A percentile compares a stretch with the other conserved stretches of the same genome.
Evolutionary conservation across 2,888 invertebrate genomes (phyloP).

Genomic region (Taphrorychus bicolor): DNA sequence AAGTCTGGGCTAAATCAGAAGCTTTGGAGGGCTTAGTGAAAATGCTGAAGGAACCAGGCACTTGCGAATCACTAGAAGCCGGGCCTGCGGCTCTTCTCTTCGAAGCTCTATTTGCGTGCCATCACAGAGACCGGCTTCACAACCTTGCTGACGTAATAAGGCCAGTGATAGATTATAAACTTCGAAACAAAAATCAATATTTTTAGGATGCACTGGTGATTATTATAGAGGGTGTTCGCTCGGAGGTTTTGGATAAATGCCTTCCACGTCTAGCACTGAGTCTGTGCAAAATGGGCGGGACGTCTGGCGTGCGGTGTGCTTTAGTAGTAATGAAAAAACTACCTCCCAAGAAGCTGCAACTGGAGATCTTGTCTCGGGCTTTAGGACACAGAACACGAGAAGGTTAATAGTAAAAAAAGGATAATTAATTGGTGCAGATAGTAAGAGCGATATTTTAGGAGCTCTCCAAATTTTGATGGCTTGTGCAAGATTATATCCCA

Average conservation of each 20-base stretch:
- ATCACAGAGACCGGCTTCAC: constrained; percentile 46
- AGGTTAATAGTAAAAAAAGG: constrained; percentile 40
- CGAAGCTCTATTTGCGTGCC: constrained; percentile 47
- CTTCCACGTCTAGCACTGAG: constrained; percentile 59
- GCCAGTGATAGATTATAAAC: no score
- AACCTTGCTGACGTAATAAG: constrained; percentile 46
- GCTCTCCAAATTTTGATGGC: constrained; percentile 66
- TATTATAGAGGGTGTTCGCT: constrained; percentile 49
- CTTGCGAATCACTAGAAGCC: constrained; percentile 46
- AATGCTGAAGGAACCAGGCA: constrained; percentile 46
- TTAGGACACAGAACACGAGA: constrained; percentile 48
- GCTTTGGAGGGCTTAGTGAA: constrained; percentile 46
- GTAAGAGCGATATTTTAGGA: no score
- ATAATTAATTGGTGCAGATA: no score
- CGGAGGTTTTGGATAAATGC: constrained; percentile 55
- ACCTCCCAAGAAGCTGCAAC: constrained; percentile 55
- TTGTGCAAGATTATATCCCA: constrained; percentile 78
- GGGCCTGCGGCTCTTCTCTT: constrained; percentile 47
- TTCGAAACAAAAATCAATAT: no score
- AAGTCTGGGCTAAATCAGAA: constrained; percentile 46
- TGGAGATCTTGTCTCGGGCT: constrained; percentile 60
- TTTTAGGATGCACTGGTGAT: constrained; percentile 52
- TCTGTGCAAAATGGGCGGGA: constrained; percentile 61
- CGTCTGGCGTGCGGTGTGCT: constrained; percentile 62
- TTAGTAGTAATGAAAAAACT: constrained; percentile 63